Evolutionary conservation across 2,113 vertebrate genomes (phyloP), one percentile per base, ranked within the genome.

Genomic region (Chlorodrepanis virens): DNA sequence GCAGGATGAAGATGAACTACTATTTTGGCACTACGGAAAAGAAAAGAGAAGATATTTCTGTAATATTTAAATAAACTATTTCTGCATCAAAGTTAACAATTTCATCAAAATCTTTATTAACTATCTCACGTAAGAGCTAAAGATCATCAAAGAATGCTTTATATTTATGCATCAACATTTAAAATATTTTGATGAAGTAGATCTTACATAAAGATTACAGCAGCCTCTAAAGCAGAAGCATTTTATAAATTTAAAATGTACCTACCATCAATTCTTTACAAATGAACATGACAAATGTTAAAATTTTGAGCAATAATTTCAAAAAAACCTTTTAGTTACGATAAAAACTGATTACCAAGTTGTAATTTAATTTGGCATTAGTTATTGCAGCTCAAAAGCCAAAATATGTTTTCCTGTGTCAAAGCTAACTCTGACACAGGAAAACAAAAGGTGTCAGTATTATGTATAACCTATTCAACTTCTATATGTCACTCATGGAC

Each of bases 1-100:
- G 96, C 47, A 44, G 98, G 97, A 74, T 99, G 98, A 89, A 99
- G 98, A 96, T 99, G 99, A 93, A 99, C 98, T 18, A 99, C 98
- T 96, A 99, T 99, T 98, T 99, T 99, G 94, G 99, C 99, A 98
- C 99, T 99, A 74, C 64, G 89, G 44, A 83, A 94, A 96, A 77
- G 14, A 11, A 82, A 84, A 90, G 35, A 47, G 10, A 83, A 68
- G 19, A 19, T 40, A 25, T 60, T 65, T 77, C 24, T 69, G 14
- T 40, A 72, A 28, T 29, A 74, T 8, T 19, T 53, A 68, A 79
- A 94, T 63, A 61, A 74, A 12, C 2, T 17, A 23, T 78, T 91
- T 71, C 59, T 69, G 23, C 5, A 47, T 75, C 31, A n/a, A 69
- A 69, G 20, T 49, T 63, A 76, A 57, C 9, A 1, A 29, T 86